A percentile compares a stretch with the other conserved stretches of the same genome.
Evolutionary conservation across 2,797 vertebrate genomes (phyloP).

Genomic region (Bradypus variegatus): DNA sequence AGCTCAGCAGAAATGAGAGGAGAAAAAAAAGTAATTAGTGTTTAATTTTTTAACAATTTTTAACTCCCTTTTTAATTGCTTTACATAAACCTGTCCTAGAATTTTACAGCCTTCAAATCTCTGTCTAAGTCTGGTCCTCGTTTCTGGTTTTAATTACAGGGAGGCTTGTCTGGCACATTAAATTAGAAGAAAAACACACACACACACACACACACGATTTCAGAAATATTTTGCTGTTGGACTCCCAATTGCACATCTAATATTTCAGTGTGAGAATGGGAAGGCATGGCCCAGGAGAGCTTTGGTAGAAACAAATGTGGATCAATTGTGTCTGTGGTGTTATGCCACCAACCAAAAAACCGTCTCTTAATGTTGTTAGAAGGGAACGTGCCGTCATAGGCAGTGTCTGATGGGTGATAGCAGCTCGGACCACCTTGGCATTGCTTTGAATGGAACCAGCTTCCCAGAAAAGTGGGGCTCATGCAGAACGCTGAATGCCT

Average conservation of each 20-base stretch:
- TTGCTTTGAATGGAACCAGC: neutral
- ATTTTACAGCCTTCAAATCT: slow-evolving; percentile 76
- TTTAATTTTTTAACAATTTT: slow-evolving; percentile 81
- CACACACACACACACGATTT: slow-evolving; percentile 49
- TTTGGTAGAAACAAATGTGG: neutral
- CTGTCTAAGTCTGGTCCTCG: slow-evolving; percentile 68
- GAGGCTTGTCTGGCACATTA: slow-evolving; percentile 71
- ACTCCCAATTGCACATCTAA: slow-evolving; percentile 50
- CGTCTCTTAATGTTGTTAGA: neutral
- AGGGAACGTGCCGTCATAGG: neutral
- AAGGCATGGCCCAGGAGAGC: neutral
- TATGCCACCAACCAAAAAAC: neutral
- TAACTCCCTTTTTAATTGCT: slow-evolving; percentile 77
- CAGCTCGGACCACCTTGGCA: rapidly evolving
- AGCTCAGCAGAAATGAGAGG: slow-evolving; percentile 67
- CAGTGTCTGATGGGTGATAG: rapidly evolving
- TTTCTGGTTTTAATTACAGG: slow-evolving; percentile 78
- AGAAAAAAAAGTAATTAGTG: slow-evolving; percentile 73
- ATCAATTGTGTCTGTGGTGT: neutral
- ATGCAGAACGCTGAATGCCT: neutral
- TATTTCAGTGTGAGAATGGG: neutral
- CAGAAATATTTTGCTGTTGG: slow-evolving; percentile 61
- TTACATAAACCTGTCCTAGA: slow-evolving; percentile 79
- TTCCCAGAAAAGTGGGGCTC: neutral
- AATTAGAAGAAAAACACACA: slow-evolving; percentile 52